These are phyloP conservation scores for Botia almorhae DNA, from an alignment of 2,797 vertebrate species.

Conservation along the genomic window DNA sequence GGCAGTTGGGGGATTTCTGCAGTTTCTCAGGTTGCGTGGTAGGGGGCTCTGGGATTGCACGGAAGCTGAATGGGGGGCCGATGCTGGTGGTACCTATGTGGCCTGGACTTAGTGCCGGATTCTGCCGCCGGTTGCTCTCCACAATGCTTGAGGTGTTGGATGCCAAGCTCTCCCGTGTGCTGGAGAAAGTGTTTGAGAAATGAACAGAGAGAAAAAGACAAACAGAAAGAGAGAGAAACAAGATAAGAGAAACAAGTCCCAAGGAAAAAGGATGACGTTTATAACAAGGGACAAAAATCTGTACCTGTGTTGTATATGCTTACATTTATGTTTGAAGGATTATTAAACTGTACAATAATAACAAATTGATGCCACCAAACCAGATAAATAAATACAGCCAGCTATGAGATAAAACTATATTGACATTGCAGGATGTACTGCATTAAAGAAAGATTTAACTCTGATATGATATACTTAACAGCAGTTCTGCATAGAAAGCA, in stretches of 20 bases:
- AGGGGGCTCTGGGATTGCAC: constrained; percentile 88
- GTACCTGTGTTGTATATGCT: too few relatives aligned
- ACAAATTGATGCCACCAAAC: neutral
- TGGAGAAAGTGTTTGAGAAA: constrained; percentile 62
- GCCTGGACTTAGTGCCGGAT: constrained; percentile 93
- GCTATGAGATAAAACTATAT: neutral
- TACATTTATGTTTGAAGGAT: neutral
- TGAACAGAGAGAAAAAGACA: neutral
- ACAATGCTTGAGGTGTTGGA: constrained; percentile 99
- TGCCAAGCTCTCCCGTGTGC: constrained; percentile 98
- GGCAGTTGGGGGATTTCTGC: constrained; percentile 97
- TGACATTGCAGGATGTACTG: neutral
- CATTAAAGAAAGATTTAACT: neutral
- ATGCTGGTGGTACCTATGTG: constrained; percentile 89
- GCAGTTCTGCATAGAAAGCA: neutral
- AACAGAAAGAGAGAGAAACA: neutral
- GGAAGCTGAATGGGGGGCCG: constrained; percentile 92
- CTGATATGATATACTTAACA: constrained; percentile 10
- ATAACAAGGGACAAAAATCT: neutral
- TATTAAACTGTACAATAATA: neutral
- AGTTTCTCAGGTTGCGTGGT: constrained; percentile 93
- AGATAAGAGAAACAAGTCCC: neutral
- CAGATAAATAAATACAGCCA: neutral
- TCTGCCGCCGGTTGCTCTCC: constrained; percentile 99
- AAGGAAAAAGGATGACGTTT: neutral